Conservation (phyloP, 2,888 invertebrate species). For the Pollenia labialis region DNA sequence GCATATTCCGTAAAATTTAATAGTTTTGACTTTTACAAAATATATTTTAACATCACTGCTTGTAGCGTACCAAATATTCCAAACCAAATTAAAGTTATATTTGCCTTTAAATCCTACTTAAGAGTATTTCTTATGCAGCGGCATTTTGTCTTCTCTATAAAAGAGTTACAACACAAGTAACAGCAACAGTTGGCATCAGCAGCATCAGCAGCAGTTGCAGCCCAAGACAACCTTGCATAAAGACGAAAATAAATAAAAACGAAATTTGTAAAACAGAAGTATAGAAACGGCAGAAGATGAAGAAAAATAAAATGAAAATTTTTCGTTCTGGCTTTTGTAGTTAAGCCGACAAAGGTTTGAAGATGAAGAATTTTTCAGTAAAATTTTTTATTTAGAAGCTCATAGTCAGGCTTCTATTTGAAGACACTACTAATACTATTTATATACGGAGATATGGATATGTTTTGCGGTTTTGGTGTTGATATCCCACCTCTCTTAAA, state of each 20-base stretch:
- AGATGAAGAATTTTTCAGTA: conserved; percentile 58
- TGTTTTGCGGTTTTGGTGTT: conserved; percentile 66
- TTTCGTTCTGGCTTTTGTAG: conserved; percentile 59
- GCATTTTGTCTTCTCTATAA: conserved; percentile 64
- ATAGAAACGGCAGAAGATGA: conserved; percentile 38
- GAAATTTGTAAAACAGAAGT: conserved; percentile 17
- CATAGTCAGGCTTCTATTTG: conserved; percentile 36
- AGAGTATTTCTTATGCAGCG: conserved; percentile 61
- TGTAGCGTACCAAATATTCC: conserved; percentile 51
- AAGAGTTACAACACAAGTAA: conserved; percentile 49
- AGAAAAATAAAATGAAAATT: conserved; percentile 62
- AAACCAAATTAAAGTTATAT: conserved; percentile 60
- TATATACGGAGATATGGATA: not conserved
- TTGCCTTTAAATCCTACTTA: conserved; percentile 52
- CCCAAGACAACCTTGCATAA: conserved; percentile 65
- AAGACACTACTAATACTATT: conserved; percentile 10
- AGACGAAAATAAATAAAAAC: conserved; percentile 30
- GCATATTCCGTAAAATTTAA: no score
- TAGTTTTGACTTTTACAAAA: no score
- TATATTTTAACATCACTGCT: not conserved
- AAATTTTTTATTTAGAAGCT: conserved; percentile 58
- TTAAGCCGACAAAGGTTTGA: conserved; percentile 68
- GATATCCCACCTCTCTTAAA: conserved; percentile 67
- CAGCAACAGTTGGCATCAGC: conserved; percentile 39
- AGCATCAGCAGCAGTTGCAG: conserved; percentile 24